phyloP scores from a whole-genome alignment of 2,797 vertebrate species.

The Siniperca obscura region DNA sequence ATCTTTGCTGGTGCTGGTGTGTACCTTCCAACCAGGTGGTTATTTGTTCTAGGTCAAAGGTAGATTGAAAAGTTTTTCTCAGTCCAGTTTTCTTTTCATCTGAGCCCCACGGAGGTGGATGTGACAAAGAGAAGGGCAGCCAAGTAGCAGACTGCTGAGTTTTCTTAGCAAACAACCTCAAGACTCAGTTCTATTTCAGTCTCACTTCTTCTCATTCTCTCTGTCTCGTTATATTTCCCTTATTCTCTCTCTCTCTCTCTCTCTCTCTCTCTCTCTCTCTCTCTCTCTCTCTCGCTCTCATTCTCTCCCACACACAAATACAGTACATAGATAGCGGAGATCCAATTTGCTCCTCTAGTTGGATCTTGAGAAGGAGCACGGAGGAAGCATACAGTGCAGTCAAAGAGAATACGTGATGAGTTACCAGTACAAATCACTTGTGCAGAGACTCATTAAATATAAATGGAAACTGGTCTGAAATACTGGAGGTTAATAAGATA shows the following conservation, averaged over 20 bases:
- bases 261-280: neutral
- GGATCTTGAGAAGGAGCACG: constrained; percentile 28
- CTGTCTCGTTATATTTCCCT: constrained; percentile 26
- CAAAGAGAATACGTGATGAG: constrained; percentile 51
- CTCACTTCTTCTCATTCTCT: constrained; percentile 28
- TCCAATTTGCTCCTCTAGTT: constrained; percentile 35
- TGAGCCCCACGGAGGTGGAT: constrained; percentile 43
- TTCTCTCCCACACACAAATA: constrained; percentile 10
- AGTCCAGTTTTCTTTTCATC: constrained; percentile 58
- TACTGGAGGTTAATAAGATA: constrained; percentile 22
- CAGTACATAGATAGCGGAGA: neutral
- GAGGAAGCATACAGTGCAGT: constrained; percentile 22
- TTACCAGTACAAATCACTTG: constrained; percentile 48
- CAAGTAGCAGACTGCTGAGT: constrained; percentile 39
- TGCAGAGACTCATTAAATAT: constrained; percentile 52
- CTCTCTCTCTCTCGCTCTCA: no score
- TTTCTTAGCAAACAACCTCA: constrained; percentile 64
- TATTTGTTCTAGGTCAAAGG: constrained; percentile 73
- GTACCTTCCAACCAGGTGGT: constrained; percentile 46
- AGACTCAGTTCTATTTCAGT: constrained; percentile 47
- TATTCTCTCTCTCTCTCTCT: constrained; percentile 14
- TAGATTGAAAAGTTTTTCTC: constrained; percentile 69
- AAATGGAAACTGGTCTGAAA: constrained; percentile 41
- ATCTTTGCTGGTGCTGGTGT: constrained; percentile 21
- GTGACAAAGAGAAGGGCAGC: constrained; percentile 56